Percentiles rank a stretch among this genome's conserved stretches.
Evolutionary conservation across 1,140 invertebrate species (phyloP).

Genomic region (Nephila pilipes): DNA sequence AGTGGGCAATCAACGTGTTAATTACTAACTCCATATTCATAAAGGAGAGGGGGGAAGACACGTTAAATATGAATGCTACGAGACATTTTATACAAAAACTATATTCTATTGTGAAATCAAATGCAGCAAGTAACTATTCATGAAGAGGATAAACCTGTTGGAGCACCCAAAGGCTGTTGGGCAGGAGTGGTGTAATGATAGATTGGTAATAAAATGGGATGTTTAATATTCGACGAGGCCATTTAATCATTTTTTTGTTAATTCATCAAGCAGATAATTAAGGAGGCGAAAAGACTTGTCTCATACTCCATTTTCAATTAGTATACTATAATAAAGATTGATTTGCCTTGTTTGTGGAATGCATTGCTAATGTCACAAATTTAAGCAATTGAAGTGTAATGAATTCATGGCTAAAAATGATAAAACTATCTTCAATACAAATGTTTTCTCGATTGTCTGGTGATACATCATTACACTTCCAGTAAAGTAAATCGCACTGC

Average conservation of each 20-base stretch:
- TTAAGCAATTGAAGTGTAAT: too few species aligned
- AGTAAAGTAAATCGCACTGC: too few species aligned
- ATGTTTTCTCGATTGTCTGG: background rate
- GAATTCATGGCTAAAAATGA: too few species aligned
- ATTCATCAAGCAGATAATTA: slow-evolving; percentile 52
- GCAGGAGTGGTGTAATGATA: background rate
- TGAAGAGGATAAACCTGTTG: background rate
- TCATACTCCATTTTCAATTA: slow-evolving; percentile 44
- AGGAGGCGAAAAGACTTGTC: slow-evolving; percentile 64
- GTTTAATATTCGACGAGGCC: slow-evolving; percentile 27
- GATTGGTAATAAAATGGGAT: background rate
- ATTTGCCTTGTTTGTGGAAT: background rate
- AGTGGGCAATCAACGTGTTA: too few species aligned
- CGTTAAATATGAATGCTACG: too few species aligned
- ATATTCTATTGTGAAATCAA: background rate
- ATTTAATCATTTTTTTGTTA: slow-evolving; percentile 49
- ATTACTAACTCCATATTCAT: too few species aligned
- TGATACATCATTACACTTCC: too few species aligned
- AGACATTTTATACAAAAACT: too few species aligned
- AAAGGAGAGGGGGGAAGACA: too few species aligned
- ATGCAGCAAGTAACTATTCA: background rate
- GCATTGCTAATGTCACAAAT: too few species aligned
- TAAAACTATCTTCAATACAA: background rate
- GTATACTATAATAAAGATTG: slow-evolving; percentile 37
- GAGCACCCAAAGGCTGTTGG: background rate